A percentile compares a stretch with the other conserved stretches of the same genome.
Conservation (phyloP, 37 sponge, comb jelly and placozoan genomes). For the Theonella swinhoei region DNA sequence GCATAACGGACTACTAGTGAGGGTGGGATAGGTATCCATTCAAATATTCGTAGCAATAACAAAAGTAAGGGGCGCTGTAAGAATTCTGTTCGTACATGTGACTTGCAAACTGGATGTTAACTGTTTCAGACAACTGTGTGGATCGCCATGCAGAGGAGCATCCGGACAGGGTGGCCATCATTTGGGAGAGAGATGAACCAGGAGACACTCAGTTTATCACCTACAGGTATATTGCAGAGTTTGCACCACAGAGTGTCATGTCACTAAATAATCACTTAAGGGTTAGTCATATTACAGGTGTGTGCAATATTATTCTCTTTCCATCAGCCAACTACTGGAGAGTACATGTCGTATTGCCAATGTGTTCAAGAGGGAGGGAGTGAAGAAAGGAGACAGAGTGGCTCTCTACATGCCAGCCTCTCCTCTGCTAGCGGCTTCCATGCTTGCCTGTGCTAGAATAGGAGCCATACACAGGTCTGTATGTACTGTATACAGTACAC, state of each 20-base stretch:
- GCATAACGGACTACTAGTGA: no score
- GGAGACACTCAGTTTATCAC: conserved; percentile 66
- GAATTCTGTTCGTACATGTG: no score
- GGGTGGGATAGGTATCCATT: no score
- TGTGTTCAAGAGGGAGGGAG: conserved; percentile 80
- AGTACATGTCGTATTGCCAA: conserved; percentile 91
- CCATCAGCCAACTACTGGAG: conserved; percentile 74
- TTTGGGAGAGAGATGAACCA: conserved; percentile 93
- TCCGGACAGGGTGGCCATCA: conserved; percentile 72
- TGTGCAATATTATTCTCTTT: neutral
- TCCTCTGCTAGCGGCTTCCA: conserved; percentile 77
- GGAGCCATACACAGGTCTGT: conserved; percentile 93
- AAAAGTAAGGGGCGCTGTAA: no score
- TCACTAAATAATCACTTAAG: neutral
- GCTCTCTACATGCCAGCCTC: conserved; percentile 94
- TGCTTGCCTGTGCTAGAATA: conserved; percentile 95
- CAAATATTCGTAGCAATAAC: no score
- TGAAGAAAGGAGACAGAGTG: conserved; percentile 92
- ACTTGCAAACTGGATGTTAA: no score
- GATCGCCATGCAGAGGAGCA: conserved; percentile 75
- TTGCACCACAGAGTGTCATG: neutral
- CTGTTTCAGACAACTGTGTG: conserved; percentile 73
- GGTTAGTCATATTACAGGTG: neutral
- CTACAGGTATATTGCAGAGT: conserved; percentile 61
- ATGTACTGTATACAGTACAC: neutral